Base-by-base conservation (phyloP, 2,888 invertebrate species). In the Tenthredo amoena region DNA sequence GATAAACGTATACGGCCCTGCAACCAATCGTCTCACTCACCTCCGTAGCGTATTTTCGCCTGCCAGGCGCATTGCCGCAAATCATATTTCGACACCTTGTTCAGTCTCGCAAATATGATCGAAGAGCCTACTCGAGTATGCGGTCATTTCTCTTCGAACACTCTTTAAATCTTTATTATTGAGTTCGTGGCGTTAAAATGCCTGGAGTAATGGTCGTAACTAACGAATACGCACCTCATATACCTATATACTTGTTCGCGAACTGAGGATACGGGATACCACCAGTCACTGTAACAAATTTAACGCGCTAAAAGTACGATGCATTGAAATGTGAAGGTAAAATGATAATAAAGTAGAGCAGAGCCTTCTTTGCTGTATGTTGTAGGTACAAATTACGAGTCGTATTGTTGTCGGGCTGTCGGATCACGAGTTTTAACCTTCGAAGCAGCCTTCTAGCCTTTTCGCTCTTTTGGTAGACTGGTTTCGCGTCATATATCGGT, bases 311-410 rank as follows among this genome's bases (percentile, higher is more conserved):
- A 77, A 77, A 77, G 77, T 77, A 34, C 77, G 10, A 55, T 77
- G 77, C 77, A 77, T 77, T 77, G 50, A 77, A 77, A 77, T 77
- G 62, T 81, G 81, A 62, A 81, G 40, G 40, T 81, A 40, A 79
- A n/a, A 62, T 58, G 81, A 81, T 58, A 81, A 81, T 58, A 62
- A 81, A 62, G 81, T 81, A 62, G 81, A 81, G 40, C 81, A 62
- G 58, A 34, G 68, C 34, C 26, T 31, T 34, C 15, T 5, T 68
- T 68, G 34, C 34, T 34, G 34, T 68, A 68, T 34, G 34, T 15
- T 62, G 12, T 62, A 58, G 6, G 62, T 81, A 81, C 81, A 43
- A 81, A 81, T 81, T 62, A 62, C 81, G 21, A 81, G 62, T 81
- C 81, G 62, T 62, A 81, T 81, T 81, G 81, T 81, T 81, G 81